Evolutionary conservation across 2,113 vertebrate species (phyloP).

Genomic region (Petromus typicus): DNA sequence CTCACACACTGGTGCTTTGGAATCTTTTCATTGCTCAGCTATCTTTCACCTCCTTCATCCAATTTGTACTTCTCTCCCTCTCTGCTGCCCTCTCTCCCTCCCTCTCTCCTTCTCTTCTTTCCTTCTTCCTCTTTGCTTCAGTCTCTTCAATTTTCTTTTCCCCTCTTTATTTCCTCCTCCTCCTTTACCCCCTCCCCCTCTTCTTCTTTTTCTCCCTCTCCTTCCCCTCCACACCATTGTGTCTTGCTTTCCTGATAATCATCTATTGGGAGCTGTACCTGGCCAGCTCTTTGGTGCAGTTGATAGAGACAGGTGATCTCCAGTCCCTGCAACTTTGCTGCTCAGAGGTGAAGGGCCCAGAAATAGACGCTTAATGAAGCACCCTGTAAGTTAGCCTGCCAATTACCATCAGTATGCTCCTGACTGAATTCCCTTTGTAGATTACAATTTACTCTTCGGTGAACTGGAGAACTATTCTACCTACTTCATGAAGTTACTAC

Average conservation of each 20-base stretch:
- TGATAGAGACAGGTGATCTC: not conserved
- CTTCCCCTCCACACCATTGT: not conserved
- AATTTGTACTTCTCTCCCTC: not conserved
- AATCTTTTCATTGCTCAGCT: not conserved
- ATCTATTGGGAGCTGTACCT: not conserved
- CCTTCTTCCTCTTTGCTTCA: not conserved
- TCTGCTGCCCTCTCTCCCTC: not conserved
- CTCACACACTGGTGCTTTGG: not conserved
- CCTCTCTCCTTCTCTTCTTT: not conserved
- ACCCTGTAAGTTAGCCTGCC: not conserved
- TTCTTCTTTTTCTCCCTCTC: too few relatives aligned
- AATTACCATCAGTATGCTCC: not conserved
- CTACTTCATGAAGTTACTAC: not conserved
- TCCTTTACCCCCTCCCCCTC: too few relatives aligned
- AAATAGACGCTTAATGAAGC: not conserved
- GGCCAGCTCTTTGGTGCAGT: not conserved
- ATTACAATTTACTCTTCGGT: not conserved
- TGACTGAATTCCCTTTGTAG: not conserved
- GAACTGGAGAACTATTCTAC: not conserved
- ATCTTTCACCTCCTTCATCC: not conserved
- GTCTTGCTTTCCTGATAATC: not conserved
- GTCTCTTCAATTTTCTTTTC: not conserved
- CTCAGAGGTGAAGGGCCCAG: not conserved
- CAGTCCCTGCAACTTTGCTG: not conserved
- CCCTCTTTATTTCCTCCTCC: rapidly evolving